Percentiles rank a stretch among this genome's conserved stretches.
Conservation (phyloP, 2,113 vertebrate genomes). For the Dicrurus megarhynchus region DNA sequence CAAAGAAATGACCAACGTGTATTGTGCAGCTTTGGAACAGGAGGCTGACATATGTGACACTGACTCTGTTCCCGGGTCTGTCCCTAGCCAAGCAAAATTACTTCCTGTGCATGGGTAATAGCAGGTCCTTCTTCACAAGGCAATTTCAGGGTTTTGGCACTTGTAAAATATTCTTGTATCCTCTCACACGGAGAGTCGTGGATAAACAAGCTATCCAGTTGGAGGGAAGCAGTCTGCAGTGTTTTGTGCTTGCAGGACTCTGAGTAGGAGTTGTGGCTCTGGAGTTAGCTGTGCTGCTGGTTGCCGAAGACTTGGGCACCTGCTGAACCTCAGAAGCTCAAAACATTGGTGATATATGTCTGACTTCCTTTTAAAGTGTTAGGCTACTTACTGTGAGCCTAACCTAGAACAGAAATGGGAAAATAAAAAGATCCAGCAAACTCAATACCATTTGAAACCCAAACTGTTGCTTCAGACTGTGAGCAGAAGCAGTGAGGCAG, state of each 20-base stretch:
- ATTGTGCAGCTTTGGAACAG: neutral
- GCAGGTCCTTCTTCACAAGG: neutral
- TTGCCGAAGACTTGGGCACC: neutral
- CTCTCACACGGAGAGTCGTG: neutral
- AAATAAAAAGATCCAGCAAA: neutral
- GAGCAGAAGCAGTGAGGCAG: neutral
- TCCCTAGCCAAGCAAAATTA: neutral
- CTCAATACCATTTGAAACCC: neutral
- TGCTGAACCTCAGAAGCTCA: neutral
- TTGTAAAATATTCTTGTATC: neutral
- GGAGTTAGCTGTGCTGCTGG: neutral
- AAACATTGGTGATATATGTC: neutral
- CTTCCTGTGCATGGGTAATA: neutral
- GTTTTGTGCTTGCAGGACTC: neutral
- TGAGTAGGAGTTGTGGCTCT: neutral
- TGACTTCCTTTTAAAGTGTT: neutral
- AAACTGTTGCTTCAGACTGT: neutral
- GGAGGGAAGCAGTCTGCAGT: neutral
- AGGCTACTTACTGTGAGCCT: neutral
- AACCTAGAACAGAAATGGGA: neutral
- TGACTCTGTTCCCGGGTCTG: neutral
- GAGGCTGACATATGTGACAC: neutral
- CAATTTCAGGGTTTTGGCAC: neutral
- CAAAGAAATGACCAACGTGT: neutral
- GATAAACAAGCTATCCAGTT: neutral